Base-by-base conservation (phyloP, 2,113 vertebrate species). In the Psilopsiagon aymara region DNA sequence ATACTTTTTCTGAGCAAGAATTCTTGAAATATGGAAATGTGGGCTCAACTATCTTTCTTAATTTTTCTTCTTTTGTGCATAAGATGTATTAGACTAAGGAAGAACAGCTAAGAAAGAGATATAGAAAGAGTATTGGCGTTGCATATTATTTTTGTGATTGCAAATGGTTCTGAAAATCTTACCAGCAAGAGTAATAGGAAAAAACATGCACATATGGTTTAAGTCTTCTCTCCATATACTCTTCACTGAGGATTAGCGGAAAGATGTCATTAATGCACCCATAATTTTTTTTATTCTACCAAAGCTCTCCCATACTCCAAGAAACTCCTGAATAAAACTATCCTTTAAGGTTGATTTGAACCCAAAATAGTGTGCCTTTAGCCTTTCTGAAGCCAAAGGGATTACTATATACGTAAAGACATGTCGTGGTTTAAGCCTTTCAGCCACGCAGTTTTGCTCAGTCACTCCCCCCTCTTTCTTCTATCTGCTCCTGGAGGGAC, bases 291-390 rank as follows among this genome's bases (percentile, higher is more conserved):
- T 23, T 66, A 18, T 57, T 68, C 7, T 70, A 8, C 39, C 17
- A 57, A 46, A 78, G 2, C 1, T 1, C 7, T 90, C 18, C 18
- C 23, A 21, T 52, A 19, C 5, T 20, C 6, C 19, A 63, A 75
- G 10, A 9, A 71, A 8, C 10, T 83, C 29, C 13, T 3, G 2
- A 49, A 62, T 68, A 49, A 23, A 6, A 0, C 20, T 44, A 6
- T 55, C 8, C 1, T 80, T 75, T 60, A 46, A 73, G 24, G 23
- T 35, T 7, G 2, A 5, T 76, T 88, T 82, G 43, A 59, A 10
- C 13, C 11, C n/a, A 64, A 59, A 85, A 35, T 29, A 41, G 8
- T 46, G 7, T 44, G 28, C 41, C 41, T 69, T 70, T 16, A 82
- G 13, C 16, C 31, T 75, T 49, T 21, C 39, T 29, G 44, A 79